Evolutionary conservation across 2,888 invertebrate species (phyloP), one percentile per base, ranked within the genome.

Genomic region (Ellobium chinense): DNA sequence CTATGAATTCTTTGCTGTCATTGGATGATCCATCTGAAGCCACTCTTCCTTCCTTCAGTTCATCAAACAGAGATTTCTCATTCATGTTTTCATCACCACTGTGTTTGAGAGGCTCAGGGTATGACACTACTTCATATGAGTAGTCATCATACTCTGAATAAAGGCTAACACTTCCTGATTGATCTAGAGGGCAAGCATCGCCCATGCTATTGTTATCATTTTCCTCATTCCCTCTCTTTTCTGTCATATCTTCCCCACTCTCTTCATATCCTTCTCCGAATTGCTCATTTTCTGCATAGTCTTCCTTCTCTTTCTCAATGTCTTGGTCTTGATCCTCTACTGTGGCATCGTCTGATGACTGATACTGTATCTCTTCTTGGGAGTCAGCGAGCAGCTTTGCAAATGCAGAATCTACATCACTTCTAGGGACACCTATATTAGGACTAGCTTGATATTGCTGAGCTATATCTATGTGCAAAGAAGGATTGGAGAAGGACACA

Each of bases 21-120:
- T 7, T 46, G 7, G 46, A 18, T 46, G 46, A 12, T 46, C 18
- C 18, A 18, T 46, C 46, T 46, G 9, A 7, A 36, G 12, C 27
- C 66, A 12, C 31, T 4, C 18, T 36, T 21, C 36, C 27, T 60
- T 56, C 73, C 5, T 34, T 9, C 12, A 73, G 21, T 31, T 73
- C 73, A 14, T 73, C 73, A 56, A 73, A 58, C 7, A 73, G 18
- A 29, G 73, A 73, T 31, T 56, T 73, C 36, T 34, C 73, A 31
- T 18, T 34, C 24, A n/a, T 21, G 21, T 12, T 9, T 9, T 21
- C 2, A n/a, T 58, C 12, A 34, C 34, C 36, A 36, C 5, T 4
- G 3, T 3, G 56, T 73, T 12, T 34, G 27, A 39, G 36, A n/a
- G n/a, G n/a, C 9, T 73, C 73, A 34, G 24, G 18, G 31, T 27